A percentile compares a stretch with the other conserved stretches of the same genome.
Evolutionary conservation across 2,888 invertebrate species (phyloP).

Genomic region (Chirona hameri): DNA sequence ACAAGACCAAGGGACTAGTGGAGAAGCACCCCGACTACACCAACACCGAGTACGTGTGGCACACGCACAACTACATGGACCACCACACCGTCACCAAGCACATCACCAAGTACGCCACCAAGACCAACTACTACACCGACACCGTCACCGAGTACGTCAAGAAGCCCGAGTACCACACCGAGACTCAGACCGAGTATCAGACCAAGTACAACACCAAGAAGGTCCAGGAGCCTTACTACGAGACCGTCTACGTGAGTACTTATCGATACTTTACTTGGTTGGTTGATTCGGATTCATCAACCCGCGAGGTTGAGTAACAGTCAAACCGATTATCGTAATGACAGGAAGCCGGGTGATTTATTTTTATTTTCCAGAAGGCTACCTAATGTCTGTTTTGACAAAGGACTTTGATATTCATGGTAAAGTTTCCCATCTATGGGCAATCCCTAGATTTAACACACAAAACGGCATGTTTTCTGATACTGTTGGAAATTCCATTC

Average conservation of each 20-base stretch:
- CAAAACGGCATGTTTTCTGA: too few species aligned
- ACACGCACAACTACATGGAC: constrained; percentile 33
- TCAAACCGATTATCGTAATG: too few species aligned
- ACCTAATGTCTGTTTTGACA: too few species aligned
- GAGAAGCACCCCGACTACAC: constrained; percentile 29
- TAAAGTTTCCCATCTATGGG: too few species aligned
- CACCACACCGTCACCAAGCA: constrained; percentile 39
- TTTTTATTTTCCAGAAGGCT: too few species aligned
- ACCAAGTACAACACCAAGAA: constrained; percentile 29
- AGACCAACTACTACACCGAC: constrained; percentile 37
- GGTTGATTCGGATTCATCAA: too few species aligned
- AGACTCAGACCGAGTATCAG: constrained; percentile 37
- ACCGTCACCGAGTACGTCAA: constrained; percentile 37
- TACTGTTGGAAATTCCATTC: too few species aligned
- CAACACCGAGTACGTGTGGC: constrained; percentile 30
- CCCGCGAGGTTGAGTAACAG: too few species aligned
- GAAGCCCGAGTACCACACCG: constrained; percentile 38
- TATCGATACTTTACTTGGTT: neutral
- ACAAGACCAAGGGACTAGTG: constrained; percentile 28
- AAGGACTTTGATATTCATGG: too few species aligned
- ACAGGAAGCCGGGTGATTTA: too few species aligned
- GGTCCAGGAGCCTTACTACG: constrained; percentile 25
- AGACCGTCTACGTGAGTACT: constrained; percentile 12
- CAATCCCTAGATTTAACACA: too few species aligned
- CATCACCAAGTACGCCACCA: constrained; percentile 39